Evolutionary conservation across 1,140 invertebrate genomes (phyloP).

Genomic region (Zophobas morio): DNA sequence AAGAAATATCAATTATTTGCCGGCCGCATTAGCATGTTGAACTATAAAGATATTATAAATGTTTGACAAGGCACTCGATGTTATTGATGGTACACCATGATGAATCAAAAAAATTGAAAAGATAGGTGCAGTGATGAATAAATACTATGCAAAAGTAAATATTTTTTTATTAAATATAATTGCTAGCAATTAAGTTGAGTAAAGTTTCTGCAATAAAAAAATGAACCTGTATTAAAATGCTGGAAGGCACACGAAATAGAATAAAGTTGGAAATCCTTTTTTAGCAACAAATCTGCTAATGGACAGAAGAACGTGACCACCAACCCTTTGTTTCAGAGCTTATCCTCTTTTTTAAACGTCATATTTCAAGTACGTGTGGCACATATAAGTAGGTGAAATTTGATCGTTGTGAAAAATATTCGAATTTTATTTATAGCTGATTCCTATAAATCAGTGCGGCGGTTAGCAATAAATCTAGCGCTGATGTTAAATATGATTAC

Average conservation of each 20-base stretch:
- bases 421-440: slow-evolving; percentile 36
- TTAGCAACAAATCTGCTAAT: slow-evolving; percentile 33
- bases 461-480: slow-evolving; percentile 33
- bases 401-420: slow-evolving; percentile 12
- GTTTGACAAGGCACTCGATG: slow-evolving; percentile 22
- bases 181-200: too few relatives aligned
- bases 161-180: too few relatives aligned
- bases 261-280: slow-evolving; percentile 16
- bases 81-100: slow-evolving; percentile 15
- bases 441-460: slow-evolving; percentile 19
- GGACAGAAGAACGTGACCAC: slow-evolving; percentile 14
- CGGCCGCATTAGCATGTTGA: slow-evolving; percentile 22
- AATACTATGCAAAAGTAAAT: too few relatives aligned
- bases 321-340: slow-evolving; percentile 2
- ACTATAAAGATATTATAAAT: slow-evolving; percentile 33
- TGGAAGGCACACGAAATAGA: slow-evolving; percentile 3
- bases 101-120: slow-evolving; percentile 22
- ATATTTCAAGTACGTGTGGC: slow-evolving; percentile 20
- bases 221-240: not conserved
- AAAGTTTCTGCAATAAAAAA: not conserved
- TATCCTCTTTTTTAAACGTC: slow-evolving; percentile 23
- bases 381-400: slow-evolving; percentile 34
- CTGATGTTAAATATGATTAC: slow-evolving; percentile 40
- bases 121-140: too few relatives aligned
- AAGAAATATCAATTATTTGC: slow-evolving; percentile 42